Conservation (phyloP, 2,888 invertebrate genomes). For the Biston stratarius region DNA sequence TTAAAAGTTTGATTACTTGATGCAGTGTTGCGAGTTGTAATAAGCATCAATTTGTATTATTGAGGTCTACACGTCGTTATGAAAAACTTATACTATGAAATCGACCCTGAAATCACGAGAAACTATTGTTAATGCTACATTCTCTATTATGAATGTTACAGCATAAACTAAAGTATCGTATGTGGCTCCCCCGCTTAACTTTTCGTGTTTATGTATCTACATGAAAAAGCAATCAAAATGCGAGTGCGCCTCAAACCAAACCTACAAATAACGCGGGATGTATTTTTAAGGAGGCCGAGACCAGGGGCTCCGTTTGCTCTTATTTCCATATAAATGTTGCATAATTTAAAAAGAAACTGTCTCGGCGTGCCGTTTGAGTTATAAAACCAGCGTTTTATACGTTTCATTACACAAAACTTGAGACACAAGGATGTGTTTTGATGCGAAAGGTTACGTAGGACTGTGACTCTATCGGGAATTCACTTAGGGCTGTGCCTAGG, state of each 20-base stretch:
- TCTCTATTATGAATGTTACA: not conserved
- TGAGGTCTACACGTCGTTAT: too few species aligned
- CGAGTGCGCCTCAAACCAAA: slow-evolving; percentile 73
- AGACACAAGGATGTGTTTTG: slow-evolving; percentile 26
- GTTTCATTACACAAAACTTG: slow-evolving; percentile 41
- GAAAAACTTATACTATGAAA: too few species aligned
- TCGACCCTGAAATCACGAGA: too few species aligned
- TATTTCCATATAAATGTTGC: slow-evolving; percentile 85
- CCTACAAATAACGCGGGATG: slow-evolving; percentile 76
- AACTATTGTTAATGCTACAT: not conserved
- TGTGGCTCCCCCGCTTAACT: not conserved
- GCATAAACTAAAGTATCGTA: slow-evolving; percentile 6
- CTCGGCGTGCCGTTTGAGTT: slow-evolving; percentile 63
- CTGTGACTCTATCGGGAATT: not conserved
- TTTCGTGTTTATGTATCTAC: slow-evolving; percentile 58
- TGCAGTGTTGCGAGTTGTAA: too few species aligned
- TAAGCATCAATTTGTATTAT: too few species aligned
- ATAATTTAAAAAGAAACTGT: slow-evolving; percentile 78
- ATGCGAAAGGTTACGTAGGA: not conserved
- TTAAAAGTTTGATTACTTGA: too few species aligned
- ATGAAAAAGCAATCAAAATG: slow-evolving; percentile 84
- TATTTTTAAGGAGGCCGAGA: slow-evolving; percentile 75
- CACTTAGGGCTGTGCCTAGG: not conserved
- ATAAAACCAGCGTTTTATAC: slow-evolving; percentile 71
- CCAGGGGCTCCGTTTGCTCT: slow-evolving; percentile 63